Conservation (phyloP, 2,797 vertebrate genomes). For the Danio choprae region DNA sequence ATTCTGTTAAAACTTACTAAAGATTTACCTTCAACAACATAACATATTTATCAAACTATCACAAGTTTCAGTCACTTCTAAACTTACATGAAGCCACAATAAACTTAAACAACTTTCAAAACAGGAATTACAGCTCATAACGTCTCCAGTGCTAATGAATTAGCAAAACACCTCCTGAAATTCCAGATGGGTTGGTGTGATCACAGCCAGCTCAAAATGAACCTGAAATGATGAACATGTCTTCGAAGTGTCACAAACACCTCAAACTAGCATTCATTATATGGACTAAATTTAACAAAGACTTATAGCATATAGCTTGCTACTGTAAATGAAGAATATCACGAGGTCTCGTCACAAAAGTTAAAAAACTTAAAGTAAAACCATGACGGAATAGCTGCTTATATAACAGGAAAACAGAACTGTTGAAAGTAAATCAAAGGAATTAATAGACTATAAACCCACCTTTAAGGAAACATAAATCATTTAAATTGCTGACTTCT, state of each 20-base stretch:
- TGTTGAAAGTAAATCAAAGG: not conserved
- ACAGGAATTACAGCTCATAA: not conserved
- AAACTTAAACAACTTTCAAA: not conserved
- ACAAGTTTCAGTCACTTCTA: not conserved
- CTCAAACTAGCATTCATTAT: slow-evolving; percentile 18
- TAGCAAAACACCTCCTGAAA: slow-evolving; percentile 35
- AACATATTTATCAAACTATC: not conserved
- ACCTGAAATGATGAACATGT: slow-evolving; percentile 14
- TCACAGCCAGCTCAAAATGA: slow-evolving; percentile 46
- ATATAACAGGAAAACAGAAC: slow-evolving; percentile 11
- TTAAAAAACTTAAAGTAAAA: not conserved
- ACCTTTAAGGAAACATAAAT: not conserved
- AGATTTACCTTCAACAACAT: not conserved
- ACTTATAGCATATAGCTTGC: not conserved
- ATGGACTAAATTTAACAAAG: slow-evolving; percentile 5
- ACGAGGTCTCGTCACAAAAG: not conserved
- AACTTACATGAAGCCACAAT: not conserved
- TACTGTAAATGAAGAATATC: not conserved
- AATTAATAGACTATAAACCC: not conserved
- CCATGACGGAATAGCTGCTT: not conserved
- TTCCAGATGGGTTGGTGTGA: slow-evolving; percentile 41
- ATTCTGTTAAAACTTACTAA: not conserved
- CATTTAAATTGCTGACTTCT: not conserved
- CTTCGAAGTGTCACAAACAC: slow-evolving; percentile 14
- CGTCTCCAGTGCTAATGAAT: slow-evolving; percentile 23